Percentiles rank a stretch among this genome's conserved stretches.
Conservation (phyloP, 2,888 invertebrate genomes). For the Orthonevra nobilis region DNA sequence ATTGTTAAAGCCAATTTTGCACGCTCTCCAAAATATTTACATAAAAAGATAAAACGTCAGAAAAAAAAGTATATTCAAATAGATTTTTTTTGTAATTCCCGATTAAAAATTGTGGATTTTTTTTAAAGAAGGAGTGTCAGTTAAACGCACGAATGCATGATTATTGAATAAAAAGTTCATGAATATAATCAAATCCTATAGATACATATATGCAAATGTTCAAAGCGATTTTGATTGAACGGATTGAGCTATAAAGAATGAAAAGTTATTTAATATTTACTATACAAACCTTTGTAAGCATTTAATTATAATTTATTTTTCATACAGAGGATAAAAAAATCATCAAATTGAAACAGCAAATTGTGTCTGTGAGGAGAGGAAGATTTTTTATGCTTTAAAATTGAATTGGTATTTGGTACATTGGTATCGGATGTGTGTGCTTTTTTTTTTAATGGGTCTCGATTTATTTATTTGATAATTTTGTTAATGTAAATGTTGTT, state of each 20-base stretch:
- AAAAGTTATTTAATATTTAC: slow-evolving; percentile 53
- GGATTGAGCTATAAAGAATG: slow-evolving; percentile 59
- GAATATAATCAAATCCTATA: no score
- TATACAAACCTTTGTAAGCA: slow-evolving; percentile 46
- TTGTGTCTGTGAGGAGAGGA: no score
- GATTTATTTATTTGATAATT: no score
- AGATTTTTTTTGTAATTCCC: slow-evolving; percentile 64
- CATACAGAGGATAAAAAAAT: slow-evolving; percentile 13
- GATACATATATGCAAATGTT: slow-evolving; percentile 60
- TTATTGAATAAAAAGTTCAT: slow-evolving; percentile 62
- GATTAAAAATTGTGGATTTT: slow-evolving; percentile 56
- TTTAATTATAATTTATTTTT: slow-evolving; percentile 20
- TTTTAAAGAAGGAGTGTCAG: slow-evolving; percentile 13
- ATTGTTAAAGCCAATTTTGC: slow-evolving; percentile 68
- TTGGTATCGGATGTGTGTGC: no score
- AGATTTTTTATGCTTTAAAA: no score
- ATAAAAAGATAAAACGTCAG: slow-evolving; percentile 60
- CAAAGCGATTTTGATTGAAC: slow-evolving; percentile 58
- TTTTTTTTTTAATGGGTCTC: no score
- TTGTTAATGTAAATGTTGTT: no score
- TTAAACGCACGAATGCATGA: slow-evolving; percentile 68
- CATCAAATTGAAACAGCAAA: slow-evolving; percentile 15
- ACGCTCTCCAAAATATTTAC: slow-evolving; percentile 63
- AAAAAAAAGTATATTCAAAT: slow-evolving; percentile 41
- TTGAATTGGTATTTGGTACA: no score